Conservation (phyloP, 1,140 invertebrate genomes). For the Macrocentrus cingulum region DNA sequence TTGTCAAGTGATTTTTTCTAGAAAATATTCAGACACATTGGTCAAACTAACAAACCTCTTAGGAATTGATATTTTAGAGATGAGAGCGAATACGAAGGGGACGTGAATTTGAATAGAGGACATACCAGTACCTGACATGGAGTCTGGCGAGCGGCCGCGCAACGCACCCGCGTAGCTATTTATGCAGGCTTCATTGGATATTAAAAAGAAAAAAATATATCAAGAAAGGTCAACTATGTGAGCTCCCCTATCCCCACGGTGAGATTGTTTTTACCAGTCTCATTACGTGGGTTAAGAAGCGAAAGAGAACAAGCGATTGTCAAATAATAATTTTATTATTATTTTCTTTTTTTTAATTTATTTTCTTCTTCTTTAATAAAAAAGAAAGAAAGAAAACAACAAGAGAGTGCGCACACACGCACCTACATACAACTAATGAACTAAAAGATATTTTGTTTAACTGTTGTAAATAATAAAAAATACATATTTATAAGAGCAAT, state of each 20-base stretch:
- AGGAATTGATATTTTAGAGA: conserved; percentile 9
- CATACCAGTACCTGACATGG: conserved; percentile 74
- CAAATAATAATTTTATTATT: conserved; percentile 20
- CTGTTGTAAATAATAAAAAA: conserved; percentile 8
- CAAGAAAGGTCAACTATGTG: conserved; percentile 48
- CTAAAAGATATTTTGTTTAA: conserved; percentile 1
- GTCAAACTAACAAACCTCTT: too few relatives aligned
- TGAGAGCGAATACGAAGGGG: conserved; percentile 34
- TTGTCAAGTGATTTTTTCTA: background rate
- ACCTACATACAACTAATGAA: conserved; percentile 15
- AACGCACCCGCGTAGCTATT: conserved; percentile 78
- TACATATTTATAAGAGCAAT: background rate
- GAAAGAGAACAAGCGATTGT: conserved; percentile 34
- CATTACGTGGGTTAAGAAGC: conserved; percentile 31
- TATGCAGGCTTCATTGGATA: conserved; percentile 60
- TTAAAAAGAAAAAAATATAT: conserved; percentile 60
- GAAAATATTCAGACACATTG: too few relatives aligned
- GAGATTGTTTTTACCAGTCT: conserved; percentile 29
- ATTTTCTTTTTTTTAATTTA: too few relatives aligned
- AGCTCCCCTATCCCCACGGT: conserved; percentile 36
- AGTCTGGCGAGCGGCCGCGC: conserved; percentile 68
- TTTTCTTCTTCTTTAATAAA: background rate
- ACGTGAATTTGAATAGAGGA: conserved; percentile 47
- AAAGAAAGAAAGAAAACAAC: background rate
- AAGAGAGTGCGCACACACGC: conserved; percentile 25